phyloP scores from a whole-genome alignment of 2,888 invertebrate species.

The Himalopsyche kuldschensis region DNA sequence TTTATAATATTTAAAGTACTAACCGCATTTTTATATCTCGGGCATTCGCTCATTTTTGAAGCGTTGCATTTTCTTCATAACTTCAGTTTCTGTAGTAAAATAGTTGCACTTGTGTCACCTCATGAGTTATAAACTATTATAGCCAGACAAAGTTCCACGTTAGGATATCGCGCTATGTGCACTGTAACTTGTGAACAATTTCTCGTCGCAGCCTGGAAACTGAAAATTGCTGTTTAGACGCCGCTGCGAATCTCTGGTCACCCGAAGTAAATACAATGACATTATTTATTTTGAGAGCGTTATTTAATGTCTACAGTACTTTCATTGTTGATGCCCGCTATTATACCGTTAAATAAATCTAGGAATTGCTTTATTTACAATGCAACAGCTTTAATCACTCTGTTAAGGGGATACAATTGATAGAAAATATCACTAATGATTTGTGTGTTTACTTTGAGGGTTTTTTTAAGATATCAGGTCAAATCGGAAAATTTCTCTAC shows the following conservation, averaged over 20 bases:
- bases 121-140: background rate
- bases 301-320: background rate
- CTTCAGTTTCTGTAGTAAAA: background rate
- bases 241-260: background rate
- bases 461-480: no score
- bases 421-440: no score
- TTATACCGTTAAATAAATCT: no score
- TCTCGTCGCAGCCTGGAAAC: background rate
- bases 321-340: no score
- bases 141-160: background rate
- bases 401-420: no score
- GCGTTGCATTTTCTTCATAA: background rate
- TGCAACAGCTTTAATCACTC: no score
- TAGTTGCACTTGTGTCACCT: background rate
- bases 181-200: background rate
- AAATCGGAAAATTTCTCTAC: no score
- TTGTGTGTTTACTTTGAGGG: no score
- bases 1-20: no score
- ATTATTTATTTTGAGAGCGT: background rate
- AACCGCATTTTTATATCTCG: no score
- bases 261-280: background rate
- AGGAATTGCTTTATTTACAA: no score
- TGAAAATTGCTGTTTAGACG: background rate
- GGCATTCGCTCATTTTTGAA: background rate
- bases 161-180: background rate